A percentile compares a stretch with the other conserved stretches of the same genome.
phyloP scores from a whole-genome alignment of 2,113 vertebrate genomes.

The Pygoscelis antarcticus region DNA sequence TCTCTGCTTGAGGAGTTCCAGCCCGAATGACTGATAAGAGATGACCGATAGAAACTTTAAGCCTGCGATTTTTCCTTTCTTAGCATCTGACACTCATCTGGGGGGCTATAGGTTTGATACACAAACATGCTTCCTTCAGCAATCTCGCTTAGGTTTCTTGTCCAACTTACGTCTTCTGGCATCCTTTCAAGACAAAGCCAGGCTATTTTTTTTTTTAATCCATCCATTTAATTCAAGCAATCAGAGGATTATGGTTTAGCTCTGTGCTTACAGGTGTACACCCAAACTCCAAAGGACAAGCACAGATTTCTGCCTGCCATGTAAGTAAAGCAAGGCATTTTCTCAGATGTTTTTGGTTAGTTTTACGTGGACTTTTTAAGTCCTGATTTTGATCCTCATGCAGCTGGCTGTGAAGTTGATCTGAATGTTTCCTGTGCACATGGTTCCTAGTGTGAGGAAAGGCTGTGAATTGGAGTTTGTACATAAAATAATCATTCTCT shows the following conservation, averaged over 20 bases:
- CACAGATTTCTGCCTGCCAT: not conserved
- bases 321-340: not conserved
- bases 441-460: not conserved
- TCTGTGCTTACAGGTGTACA: accelerated
- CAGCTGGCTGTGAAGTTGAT: not conserved
- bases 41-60: not conserved
- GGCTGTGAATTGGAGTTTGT: not conserved
- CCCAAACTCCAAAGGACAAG: not conserved
- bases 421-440: not conserved
- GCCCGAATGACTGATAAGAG: not conserved
- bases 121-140: not conserved
- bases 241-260: not conserved
- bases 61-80: not conserved
- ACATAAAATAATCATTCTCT: not conserved
- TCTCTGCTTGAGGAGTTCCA: not conserved
- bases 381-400: not conserved
- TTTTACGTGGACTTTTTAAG: not conserved
- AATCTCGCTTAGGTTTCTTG: not conserved
- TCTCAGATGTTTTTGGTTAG: not conserved
- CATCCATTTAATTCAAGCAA: not conserved
- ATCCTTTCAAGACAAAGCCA: not conserved
- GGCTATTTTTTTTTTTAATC: not conserved
- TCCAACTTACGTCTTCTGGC: not conserved
- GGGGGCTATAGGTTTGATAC: not conserved
- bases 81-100: not conserved